Evolutionary conservation across 2,113 vertebrate species (phyloP).

Genomic region (Cyrtonyx montezumae): DNA sequence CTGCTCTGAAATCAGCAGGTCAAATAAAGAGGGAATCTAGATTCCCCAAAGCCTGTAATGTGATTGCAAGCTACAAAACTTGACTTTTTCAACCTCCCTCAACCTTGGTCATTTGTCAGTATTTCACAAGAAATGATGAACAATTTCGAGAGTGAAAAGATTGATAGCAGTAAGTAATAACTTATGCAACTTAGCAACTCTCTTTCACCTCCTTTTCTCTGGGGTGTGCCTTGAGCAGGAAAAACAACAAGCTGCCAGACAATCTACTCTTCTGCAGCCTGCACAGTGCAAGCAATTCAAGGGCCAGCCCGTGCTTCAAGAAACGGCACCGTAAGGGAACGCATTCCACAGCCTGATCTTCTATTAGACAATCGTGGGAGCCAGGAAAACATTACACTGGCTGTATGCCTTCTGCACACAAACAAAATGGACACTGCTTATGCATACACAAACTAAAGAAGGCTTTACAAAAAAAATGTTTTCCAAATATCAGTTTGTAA

Average conservation of each 20-base stretch:
- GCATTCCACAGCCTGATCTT: background rate
- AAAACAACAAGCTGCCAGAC: background rate
- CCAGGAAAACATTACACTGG: background rate
- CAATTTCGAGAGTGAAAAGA: background rate
- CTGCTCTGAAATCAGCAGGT: background rate
- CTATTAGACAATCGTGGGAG: background rate
- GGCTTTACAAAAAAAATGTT: background rate
- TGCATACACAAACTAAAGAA: background rate
- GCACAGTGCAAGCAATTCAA: background rate
- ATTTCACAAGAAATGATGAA: constrained; percentile 16
- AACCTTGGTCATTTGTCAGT: background rate
- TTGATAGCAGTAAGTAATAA: background rate
- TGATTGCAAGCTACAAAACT: background rate
- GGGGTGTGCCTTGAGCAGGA: background rate
- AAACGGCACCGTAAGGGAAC: background rate
- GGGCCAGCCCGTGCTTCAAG: background rate
- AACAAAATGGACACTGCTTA: background rate
- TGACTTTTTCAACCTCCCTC: background rate
- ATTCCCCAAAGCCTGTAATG: background rate
- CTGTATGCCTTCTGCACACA: background rate
- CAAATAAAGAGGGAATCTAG: background rate
- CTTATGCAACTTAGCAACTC: background rate
- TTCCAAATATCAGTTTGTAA: background rate
- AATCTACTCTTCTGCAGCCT: background rate
- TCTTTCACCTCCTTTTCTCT: background rate